Evolutionary conservation across 2,797 vertebrate genomes (phyloP), one percentile per base, ranked within the genome.

Genomic region (Periparus ater): DNA sequence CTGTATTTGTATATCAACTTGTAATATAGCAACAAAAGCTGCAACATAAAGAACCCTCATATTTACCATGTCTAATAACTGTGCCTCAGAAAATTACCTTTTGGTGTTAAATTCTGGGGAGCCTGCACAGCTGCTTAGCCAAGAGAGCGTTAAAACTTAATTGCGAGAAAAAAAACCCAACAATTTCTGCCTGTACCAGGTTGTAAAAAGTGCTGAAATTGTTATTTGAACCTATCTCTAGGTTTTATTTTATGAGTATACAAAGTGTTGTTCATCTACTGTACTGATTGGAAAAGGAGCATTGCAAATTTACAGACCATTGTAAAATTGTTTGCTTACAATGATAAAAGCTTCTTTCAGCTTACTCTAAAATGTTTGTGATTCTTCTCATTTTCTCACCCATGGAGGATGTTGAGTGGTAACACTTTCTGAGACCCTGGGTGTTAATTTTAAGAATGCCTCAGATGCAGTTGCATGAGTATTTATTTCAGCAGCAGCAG

Each of bases 251-350:
- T 93, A 88, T 91, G 79, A 96, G 82, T 89, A 79, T 61, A 54
- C 71, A 87, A 30, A 76, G 57, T 94, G 77, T 54, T 93, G 85
- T 89, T 96, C 90, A 77, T 94, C 71, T 95, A 85, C 89, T 87
- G 45, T 90, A 81, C 88, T 96, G 84, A 91, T 83, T 95, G 75
- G 72, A 93, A 96, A 93, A 94, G 74, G 83, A 96, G 77, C 61
- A 91, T 61, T 92, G 83, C 67, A 93, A 87, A 94, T 92, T 92
- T 91, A 84, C 88, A 93, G 65, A 75, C 42, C 88, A 87, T 78
- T 96, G 85, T 95, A 89, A 94, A 96, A 97, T 94, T 85, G 82
- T 78, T 88, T 91, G 65, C 76, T 95, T 81, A 82, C 71, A 80
- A 42, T 88, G 86, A 87, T 93, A 91, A 93, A 94, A 93, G 82